Evolutionary conservation across 1,140 invertebrate genomes (phyloP).

Genomic region (Centruroides sculpturatus): DNA sequence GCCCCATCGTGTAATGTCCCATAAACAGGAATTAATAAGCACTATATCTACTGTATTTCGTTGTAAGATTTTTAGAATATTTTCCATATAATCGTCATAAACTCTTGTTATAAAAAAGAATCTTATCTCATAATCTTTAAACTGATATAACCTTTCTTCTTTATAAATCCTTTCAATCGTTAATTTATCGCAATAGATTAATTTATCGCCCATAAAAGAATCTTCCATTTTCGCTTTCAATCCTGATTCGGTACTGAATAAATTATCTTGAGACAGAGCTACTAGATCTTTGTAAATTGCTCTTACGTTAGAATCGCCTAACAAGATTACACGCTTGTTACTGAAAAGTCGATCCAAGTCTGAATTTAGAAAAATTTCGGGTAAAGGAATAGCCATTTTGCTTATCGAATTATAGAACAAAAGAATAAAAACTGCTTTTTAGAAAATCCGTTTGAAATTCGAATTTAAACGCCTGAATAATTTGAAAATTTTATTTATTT

Average conservation of each 20-base stretch:
- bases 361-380: background rate
- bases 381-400: background rate
- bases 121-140: conserved; percentile 5
- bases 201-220: conserved; percentile 24
- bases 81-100: conserved; percentile 28
- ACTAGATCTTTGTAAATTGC: conserved; percentile 33
- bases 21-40: conserved; percentile 36
- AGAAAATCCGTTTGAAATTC: too few relatives aligned
- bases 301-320: conserved; percentile 20
- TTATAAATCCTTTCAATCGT: conserved; percentile 26
- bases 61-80: conserved; percentile 25
- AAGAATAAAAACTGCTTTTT: too few relatives aligned
- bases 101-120: conserved; percentile 35
- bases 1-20: conserved; percentile 38
- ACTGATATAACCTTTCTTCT: conserved; percentile 27
- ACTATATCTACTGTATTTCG: conserved; percentile 30
- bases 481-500: too few relatives aligned
- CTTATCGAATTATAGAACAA: too few relatives aligned
- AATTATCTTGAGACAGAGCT: conserved; percentile 23
- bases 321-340: conserved; percentile 1
- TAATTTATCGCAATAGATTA: conserved; percentile 26
- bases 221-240: conserved; percentile 25
- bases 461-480: too few relatives aligned
- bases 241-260: conserved; percentile 19
- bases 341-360: background rate